These are phyloP conservation scores for Amphiprion percula DNA, from an alignment of 2,113 vertebrate genomes.

Conservation along the genomic window DNA sequence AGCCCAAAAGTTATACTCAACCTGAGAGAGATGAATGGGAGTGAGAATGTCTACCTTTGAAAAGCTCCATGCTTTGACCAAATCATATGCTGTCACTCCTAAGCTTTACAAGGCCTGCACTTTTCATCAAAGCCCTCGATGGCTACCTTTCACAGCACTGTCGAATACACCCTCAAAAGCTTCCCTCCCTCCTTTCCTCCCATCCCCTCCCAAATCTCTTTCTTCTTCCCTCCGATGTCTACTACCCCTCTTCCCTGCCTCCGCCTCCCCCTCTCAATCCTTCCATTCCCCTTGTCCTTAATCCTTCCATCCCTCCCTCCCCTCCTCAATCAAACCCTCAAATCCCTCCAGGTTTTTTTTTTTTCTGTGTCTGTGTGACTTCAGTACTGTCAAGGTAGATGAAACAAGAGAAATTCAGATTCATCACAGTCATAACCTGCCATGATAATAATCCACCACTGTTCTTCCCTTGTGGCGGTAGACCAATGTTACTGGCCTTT, in stretches of 20 bases:
- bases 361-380: slow-evolving; percentile 68
- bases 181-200: slow-evolving; percentile 74
- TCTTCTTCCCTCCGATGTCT: slow-evolving; percentile 78
- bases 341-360: slow-evolving; percentile 74
- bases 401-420: slow-evolving; percentile 81
- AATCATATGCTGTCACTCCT: slow-evolving; percentile 85
- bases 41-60: slow-evolving; percentile 81
- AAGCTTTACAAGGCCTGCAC: slow-evolving; percentile 83
- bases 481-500: slow-evolving; percentile 73
- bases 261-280: slow-evolving; percentile 63
- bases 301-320: slow-evolving; percentile 67
- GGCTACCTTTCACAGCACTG: slow-evolving; percentile 83
- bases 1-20: slow-evolving; percentile 78
- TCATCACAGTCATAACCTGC: slow-evolving; percentile 78
- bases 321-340: slow-evolving; percentile 79
- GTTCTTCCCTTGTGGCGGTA: slow-evolving; percentile 72
- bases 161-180: slow-evolving; percentile 81
- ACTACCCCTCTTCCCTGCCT: slow-evolving; percentile 53
- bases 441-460: slow-evolving; percentile 68
- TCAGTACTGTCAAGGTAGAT: slow-evolving; percentile 79
- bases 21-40: slow-evolving; percentile 71
- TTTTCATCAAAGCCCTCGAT: slow-evolving; percentile 84
- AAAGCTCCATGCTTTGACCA: slow-evolving; percentile 83
- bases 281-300: slow-evolving; percentile 77
- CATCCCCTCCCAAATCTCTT: slow-evolving; percentile 78